Conservation (phyloP, 1,140 invertebrate species). For the Xylocopa sonorina region DNA sequence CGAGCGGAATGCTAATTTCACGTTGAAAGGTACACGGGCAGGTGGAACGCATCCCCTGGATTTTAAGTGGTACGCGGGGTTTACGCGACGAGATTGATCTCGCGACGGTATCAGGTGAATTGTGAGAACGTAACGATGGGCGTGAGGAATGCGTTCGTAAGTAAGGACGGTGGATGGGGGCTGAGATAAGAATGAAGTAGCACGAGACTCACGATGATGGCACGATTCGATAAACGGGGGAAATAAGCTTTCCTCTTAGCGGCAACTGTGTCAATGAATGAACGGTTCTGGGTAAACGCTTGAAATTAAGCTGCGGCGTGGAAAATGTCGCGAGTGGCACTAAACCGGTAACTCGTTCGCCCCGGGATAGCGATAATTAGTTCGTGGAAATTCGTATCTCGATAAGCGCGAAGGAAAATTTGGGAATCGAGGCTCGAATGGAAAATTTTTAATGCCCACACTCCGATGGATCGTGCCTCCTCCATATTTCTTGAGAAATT, state of each 20-base stretch:
- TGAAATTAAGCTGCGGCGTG: background rate
- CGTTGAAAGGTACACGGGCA: no score
- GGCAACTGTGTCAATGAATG: background rate
- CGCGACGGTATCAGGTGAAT: background rate
- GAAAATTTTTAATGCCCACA: background rate
- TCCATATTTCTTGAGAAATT: background rate
- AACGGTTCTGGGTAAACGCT: background rate
- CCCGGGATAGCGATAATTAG: no score
- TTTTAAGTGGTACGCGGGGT: background rate
- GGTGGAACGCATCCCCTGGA: no score
- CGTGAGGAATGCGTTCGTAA: background rate
- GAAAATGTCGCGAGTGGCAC: background rate
- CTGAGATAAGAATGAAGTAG: slow-evolving; percentile 24
- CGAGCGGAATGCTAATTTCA: background rate
- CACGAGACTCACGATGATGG: background rate
- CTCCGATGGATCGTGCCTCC: background rate
- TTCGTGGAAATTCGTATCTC: no score
- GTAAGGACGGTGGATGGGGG: background rate
- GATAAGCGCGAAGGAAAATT: no score
- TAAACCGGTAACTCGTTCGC: background rate
- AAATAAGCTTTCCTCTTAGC: background rate
- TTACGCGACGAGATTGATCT: background rate
- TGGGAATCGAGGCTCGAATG: no score
- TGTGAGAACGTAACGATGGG: background rate
- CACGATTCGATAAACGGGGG: slow-evolving; percentile 17